Conservation (phyloP, 1,140 invertebrate genomes). For the Drosophila burlai region DNA sequence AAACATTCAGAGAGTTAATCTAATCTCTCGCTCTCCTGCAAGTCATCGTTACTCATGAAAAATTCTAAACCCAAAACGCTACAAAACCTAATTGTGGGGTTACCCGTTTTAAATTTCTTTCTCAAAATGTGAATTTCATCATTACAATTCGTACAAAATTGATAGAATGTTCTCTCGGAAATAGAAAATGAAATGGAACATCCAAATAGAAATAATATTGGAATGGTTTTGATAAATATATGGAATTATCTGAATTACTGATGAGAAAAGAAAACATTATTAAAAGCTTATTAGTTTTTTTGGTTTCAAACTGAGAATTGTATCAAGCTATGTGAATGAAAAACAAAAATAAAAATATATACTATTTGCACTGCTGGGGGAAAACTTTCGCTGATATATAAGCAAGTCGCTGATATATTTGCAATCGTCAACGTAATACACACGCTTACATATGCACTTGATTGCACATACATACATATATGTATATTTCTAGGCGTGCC, state of each 20-base stretch:
- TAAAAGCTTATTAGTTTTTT: background rate
- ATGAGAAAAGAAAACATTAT: background rate
- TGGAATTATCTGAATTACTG: background rate
- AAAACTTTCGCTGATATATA: slow-evolving; percentile 42
- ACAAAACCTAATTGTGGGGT: background rate
- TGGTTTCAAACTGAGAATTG: background rate
- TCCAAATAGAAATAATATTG: background rate
- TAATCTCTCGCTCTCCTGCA: slow-evolving; percentile 4
- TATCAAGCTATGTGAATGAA: slow-evolving; percentile 27
- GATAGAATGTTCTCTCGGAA: background rate
- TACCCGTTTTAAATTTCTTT: background rate
- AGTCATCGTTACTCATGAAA: slow-evolving; percentile 41
- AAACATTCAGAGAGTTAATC: slow-evolving; percentile 5
- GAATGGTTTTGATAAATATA: background rate
- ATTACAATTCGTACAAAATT: background rate
- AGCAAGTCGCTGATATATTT: slow-evolving; percentile 25
- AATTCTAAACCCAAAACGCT: background rate
- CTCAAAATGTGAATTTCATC: slow-evolving; percentile 20
- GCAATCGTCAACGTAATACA: slow-evolving; percentile 15
- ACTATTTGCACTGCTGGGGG: slow-evolving; percentile 1
- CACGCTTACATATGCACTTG: slow-evolving; percentile 7
- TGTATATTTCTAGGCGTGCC: slow-evolving; percentile 21
- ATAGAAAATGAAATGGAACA: background rate
- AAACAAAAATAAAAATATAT: slow-evolving; percentile 21
- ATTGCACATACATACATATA: slow-evolving; percentile 10